Conservation (phyloP, 2,888 invertebrate genomes). For the Habrosyne pyritoides region DNA sequence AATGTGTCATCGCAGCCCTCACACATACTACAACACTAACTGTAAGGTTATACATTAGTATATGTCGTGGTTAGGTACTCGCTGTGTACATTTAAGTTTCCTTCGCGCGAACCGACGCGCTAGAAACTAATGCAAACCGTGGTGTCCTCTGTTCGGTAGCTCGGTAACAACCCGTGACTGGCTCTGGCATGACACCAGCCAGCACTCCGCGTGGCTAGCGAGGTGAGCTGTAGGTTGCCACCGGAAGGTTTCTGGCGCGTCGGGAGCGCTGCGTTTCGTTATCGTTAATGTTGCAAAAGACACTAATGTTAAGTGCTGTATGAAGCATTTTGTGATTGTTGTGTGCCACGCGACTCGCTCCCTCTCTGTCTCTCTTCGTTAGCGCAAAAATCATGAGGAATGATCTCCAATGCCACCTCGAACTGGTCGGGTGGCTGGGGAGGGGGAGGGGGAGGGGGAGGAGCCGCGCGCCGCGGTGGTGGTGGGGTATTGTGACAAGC, state of each 20-base stretch:
- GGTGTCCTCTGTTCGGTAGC: not conserved
- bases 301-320: conserved; percentile 4
- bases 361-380: not conserved
- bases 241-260: not conserved
- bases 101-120: not conserved
- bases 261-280: not conserved
- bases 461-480: conserved; percentile 1
- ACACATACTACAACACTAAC: not conserved
- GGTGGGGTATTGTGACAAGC: conserved; percentile 3
- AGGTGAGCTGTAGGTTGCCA: not conserved
- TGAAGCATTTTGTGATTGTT: conserved; percentile 5
- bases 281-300: conserved; percentile 6
- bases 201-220: too few species aligned
- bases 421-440: not conserved
- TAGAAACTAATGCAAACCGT: not conserved
- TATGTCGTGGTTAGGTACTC: not conserved
- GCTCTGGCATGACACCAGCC: too few species aligned
- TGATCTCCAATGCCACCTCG: not conserved
- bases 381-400: not conserved
- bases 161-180: not conserved
- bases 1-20: not conserved
- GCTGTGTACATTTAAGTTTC: not conserved
- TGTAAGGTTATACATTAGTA: conserved; percentile 2
- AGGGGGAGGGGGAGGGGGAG: not conserved
- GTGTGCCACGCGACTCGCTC: conserved; percentile 1